Evolutionary conservation across 2,113 vertebrate genomes (phyloP).

Genomic region (Panurus biarmicus): DNA sequence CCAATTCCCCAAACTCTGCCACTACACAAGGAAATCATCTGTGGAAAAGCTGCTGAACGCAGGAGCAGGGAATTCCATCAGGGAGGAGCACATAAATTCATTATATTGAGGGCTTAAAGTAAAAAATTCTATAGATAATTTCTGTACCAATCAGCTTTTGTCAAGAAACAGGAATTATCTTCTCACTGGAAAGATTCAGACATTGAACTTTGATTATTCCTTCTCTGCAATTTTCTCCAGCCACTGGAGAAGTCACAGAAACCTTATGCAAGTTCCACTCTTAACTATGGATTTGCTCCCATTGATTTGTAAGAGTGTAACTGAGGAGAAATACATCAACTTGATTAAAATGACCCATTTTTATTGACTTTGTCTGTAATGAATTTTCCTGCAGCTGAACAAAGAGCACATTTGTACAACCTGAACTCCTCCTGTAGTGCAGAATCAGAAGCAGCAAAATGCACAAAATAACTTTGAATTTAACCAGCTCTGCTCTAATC

Average conservation of each 20-base stretch:
- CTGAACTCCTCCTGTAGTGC: background rate
- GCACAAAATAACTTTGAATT: background rate
- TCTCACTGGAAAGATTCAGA: background rate
- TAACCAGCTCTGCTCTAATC: background rate
- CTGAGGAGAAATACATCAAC: background rate
- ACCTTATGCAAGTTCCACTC: background rate
- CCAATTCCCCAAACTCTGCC: background rate
- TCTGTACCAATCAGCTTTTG: background rate
- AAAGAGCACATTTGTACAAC: background rate
- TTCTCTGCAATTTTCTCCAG: background rate
- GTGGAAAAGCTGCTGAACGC: background rate
- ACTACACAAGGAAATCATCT: background rate
- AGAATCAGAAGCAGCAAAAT: background rate
- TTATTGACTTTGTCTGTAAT: background rate
- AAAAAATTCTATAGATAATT: background rate
- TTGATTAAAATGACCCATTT: slow-evolving; percentile 30
- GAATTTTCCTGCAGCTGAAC: slow-evolving; percentile 13
- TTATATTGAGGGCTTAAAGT: fast-evolving
- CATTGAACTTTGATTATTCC: background rate
- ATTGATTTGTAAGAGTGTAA: background rate
- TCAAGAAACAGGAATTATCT: background rate
- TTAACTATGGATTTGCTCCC: background rate
- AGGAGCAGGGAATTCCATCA: background rate
- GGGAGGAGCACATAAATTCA: background rate
- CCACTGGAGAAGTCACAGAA: background rate